Evolutionary conservation across 2,888 invertebrate genomes (phyloP).

Genomic region (Rhagonycha fulva): DNA sequence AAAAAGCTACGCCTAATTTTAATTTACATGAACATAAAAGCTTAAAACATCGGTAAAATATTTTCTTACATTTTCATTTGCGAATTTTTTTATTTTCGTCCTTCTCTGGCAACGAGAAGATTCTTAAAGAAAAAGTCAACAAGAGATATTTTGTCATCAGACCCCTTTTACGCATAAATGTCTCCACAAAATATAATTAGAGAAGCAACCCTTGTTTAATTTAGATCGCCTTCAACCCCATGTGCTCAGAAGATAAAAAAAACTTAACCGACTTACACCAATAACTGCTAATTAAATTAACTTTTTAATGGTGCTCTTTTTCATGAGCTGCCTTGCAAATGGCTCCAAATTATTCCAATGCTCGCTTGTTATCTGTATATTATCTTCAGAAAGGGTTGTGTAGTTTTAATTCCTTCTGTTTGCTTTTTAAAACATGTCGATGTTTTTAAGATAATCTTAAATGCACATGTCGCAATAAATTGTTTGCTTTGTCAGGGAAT

Average conservation of each 20-base stretch:
- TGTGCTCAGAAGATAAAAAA: conserved; percentile 43
- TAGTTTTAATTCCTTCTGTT: conserved; percentile 47
- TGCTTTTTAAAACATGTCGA: conserved; percentile 5
- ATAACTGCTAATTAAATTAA: conserved; percentile 53
- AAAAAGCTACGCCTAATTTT: conserved; percentile 25
- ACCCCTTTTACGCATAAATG: conserved; percentile 44
- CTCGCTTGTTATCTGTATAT: conserved; percentile 48
- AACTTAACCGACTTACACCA: conserved; percentile 48
- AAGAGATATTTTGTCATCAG: conserved; percentile 44
- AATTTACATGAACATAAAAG: conserved; percentile 30
- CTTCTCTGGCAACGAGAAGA: background rate
- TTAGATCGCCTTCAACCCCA: conserved; percentile 40
- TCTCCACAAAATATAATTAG: conserved; percentile 46
- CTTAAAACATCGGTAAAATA: background rate
- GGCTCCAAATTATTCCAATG: conserved; percentile 44
- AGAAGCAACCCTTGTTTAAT: conserved; percentile 41
- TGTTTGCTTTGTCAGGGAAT: background rate
- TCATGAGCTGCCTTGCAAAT: conserved; percentile 41
- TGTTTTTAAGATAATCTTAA: background rate
- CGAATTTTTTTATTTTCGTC: background rate
- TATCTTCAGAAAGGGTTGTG: conserved; percentile 49
- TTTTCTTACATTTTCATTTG: background rate
- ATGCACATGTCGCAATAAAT: background rate
- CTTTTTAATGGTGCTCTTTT: conserved; percentile 50
- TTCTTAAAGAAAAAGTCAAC: conserved; percentile 33